Conservation (phyloP, 2,888 invertebrate genomes). For the Cremastinae sp. region DNA sequence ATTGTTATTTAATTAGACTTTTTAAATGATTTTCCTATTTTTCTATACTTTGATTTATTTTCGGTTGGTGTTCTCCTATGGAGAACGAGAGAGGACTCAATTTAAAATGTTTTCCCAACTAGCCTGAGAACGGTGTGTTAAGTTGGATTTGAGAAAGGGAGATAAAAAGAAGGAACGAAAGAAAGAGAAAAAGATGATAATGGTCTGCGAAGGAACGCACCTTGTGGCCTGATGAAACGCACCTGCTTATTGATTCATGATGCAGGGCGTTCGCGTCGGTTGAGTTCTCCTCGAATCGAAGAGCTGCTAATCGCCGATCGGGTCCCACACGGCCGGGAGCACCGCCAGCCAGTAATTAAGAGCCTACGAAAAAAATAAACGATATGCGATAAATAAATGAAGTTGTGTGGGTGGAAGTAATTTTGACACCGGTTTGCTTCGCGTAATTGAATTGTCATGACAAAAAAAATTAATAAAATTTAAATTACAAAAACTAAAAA, state of each 20-base stretch:
- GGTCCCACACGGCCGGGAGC: constrained; percentile 22
- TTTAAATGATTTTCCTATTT: too few species aligned
- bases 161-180: neutral
- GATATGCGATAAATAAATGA: constrained; percentile 8
- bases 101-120: neutral
- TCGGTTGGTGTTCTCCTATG: too few species aligned
- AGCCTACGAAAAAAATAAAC: constrained; percentile 15
- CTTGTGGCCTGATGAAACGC: constrained; percentile 54
- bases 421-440: constrained; percentile 44
- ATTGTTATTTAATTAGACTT: too few species aligned
- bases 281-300: constrained; percentile 48
- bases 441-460: neutral
- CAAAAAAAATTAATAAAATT: neutral
- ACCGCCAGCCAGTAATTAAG: constrained; percentile 47
- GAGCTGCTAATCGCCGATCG: constrained; percentile 56
- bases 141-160: neutral
- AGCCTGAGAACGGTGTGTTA: constrained; percentile 6
- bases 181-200: constrained; percentile 23
- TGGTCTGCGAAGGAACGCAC: constrained; percentile 46
- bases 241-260: constrained; percentile 61
- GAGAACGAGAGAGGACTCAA: neutral
- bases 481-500: too few species aligned
- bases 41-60: too few species aligned
- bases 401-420: constrained; percentile 24
- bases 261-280: constrained; percentile 26